Base-by-base conservation (phyloP, 2,888 invertebrate genomes). In the Aporophyla lueneburgensis region DNA sequence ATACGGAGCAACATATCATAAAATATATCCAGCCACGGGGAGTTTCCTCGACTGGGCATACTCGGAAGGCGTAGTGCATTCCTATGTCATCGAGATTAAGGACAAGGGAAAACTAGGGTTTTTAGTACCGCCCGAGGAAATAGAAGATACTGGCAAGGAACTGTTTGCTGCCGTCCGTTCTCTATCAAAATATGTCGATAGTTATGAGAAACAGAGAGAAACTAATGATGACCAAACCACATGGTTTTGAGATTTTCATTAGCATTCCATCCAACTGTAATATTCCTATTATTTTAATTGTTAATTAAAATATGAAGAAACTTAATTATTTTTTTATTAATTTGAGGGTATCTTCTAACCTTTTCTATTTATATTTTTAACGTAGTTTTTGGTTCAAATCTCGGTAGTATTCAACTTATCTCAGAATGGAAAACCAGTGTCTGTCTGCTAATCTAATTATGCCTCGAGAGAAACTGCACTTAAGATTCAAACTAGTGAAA, bases 11-110 rank as follows among this genome's bases (percentile, higher is more conserved):
- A 80, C 87, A 0, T 89, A 90, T 70, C 85, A 89, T 49, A 58
- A 83, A 19, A 71, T 91, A 14, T 91, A 92, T 74, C 91, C 92
- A 6, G 88, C 90, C 0, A 78, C 89, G 0, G 93, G 93, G 0
- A 69, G 89, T 0, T 74, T 87, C 2, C 56, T 91, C 27, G 93
- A 93, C 77, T 93, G 91, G 92, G 76, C 81, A 4, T 92, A 92
- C 71, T 62, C 87, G 0, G 51, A 78, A 3, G 93, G 93, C 0
- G 73, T 91, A 1, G 56, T 74, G 5, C 85, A 89, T 46, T 70
- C 89, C 9, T 92, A 86, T 63, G 89, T 80, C 16, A 86, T 93
- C 5, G 91, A 92, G 74, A 81, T 88, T 1, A 84, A 89, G 3
- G 90, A 92, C 77, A 78, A 71, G 0, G 90, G 89, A 2, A 24